Evolutionary conservation across 2,797 vertebrate species (phyloP), one percentile per base, ranked within the genome.

Genomic region (Serranus cabrilla): DNA sequence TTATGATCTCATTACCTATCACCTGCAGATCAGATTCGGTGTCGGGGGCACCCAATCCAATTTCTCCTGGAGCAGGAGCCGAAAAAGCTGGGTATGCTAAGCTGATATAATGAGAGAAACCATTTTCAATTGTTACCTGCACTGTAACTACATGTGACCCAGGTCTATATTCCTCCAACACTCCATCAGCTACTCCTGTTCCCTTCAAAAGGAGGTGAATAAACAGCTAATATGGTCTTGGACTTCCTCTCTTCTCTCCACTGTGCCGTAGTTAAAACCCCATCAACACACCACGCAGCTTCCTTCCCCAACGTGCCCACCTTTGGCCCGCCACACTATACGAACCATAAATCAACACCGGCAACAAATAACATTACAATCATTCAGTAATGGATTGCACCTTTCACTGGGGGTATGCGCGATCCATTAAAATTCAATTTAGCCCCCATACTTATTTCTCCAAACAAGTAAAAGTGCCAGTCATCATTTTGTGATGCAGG

Each of bases 341-440:
- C 58, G 77, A 73, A 85, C 84, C 86, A 94, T 94, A 94, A 94
- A 95, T 95, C 94, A 95, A 89, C 91, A 88, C 71, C 75, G 80
- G 87, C 84, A 89, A 87, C 89, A 88, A 87, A 92, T 91, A 91
- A 95, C 87, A 93, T 96, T 92, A 91, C 91, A 93, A 85, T 95
- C 94, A 94, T 96, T 95, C 95, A 91, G 93, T 96, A 96, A 97
- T 96, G 92, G 94, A 94, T 96, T 90, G 93, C 90, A 87, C 95
- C 92, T 95, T 95, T 95, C 95, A 95, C 91, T 93, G 92, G 90
- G 90, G 86, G 92, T 94, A 86, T 78, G 92, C 1, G 78, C 80
- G 64, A 95, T 96, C 94, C 95, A 97, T 97, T 97, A 97, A 96
- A 96, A 96, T 95, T 95, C 94, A 95, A 97, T 97, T 97, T 96